These are phyloP conservation scores for Muschampia plurimacula DNA, from an alignment of 2,888 invertebrate genomes.

Conservation along the genomic window DNA sequence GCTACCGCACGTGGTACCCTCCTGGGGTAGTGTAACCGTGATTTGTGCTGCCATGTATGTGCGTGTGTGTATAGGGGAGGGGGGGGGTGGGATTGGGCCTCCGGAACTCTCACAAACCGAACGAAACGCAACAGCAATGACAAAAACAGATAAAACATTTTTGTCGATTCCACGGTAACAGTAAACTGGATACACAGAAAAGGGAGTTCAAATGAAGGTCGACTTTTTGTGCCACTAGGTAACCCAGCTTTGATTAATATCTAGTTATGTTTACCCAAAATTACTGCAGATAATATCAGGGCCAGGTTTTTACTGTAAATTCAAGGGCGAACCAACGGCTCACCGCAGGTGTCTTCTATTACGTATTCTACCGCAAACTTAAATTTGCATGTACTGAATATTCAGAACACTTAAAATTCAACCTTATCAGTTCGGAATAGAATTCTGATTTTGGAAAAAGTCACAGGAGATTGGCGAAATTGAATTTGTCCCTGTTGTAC, in stretches of 20 bases:
- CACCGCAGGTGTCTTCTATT: constrained; percentile 47
- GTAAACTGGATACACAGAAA: background rate
- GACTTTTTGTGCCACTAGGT: constrained; percentile 20
- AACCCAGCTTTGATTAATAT: constrained; percentile 29
- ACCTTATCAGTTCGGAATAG: constrained; percentile 36
- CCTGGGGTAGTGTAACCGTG: too few relatives aligned
- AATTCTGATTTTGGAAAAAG: constrained; percentile 33
- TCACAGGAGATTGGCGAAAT: constrained; percentile 19
- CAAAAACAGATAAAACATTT: too few relatives aligned
- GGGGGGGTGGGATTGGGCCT: too few relatives aligned
- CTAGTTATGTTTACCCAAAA: constrained; percentile 25
- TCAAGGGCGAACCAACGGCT: constrained; percentile 40
- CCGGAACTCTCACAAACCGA: too few relatives aligned
- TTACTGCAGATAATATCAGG: constrained; percentile 33
- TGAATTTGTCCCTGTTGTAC: constrained; percentile 20
- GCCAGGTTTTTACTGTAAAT: constrained; percentile 29
- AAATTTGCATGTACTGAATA: constrained; percentile 41
- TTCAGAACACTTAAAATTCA: constrained; percentile 38
- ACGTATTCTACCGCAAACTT: constrained; percentile 42
- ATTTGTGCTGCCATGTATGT: too few relatives aligned
- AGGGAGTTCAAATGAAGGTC: background rate
- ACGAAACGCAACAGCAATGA: too few relatives aligned
- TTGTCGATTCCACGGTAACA: too few relatives aligned
- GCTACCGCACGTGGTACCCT: too few relatives aligned
- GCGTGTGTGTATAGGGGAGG: too few relatives aligned